Evolutionary conservation across 2,888 invertebrate species (phyloP), one percentile per base, ranked within the genome.

Genomic region (Drosophila nigricruria): DNA sequence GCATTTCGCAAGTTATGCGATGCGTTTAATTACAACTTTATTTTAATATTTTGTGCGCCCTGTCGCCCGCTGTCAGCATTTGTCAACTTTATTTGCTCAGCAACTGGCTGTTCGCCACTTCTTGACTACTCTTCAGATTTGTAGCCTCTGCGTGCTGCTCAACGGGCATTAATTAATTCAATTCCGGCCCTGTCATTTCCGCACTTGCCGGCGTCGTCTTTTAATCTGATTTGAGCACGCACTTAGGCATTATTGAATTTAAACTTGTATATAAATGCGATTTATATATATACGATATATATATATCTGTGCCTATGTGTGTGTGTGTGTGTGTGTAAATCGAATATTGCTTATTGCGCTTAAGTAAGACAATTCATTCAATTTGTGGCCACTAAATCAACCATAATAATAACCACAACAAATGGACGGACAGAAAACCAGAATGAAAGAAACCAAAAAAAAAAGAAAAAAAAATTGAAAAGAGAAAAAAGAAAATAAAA

Each of bases 361-460:
- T 88, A 86, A 86, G 87, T 86, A 88, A 86, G 87, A 86, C 89
- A 86, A 86, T 86, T 88, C 87, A 86, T 86, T 88, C 87, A 86
- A 86, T 86, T 86, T 86, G 85, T 86, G 85, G 89, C 89, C 85
- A 88, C 85, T 86, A 86, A 86, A 86, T 86, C 85, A 86, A 86
- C 85, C 85, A 88, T 81, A 88, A 88, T 86, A 86, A 86, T 87
- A 86, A 83, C 87, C 87, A 86, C 87, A 85, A 82, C 82, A 80
- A 85, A 88, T 87, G 88, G 87, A 73, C 68, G 57, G 54, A 40
- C 40, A 38, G 18, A 73, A 20, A 56, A 58, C 30, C 52, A 45
- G 50, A 53, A 60, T 25, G 23, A 43, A 34, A 27, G 5, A 34
- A 9, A 38, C 25, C 8, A 16, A 54, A 34, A 50, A 66, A 57